phyloP scores from a whole-genome alignment of 2,888 invertebrate genomes.

The Eudemis profundana region DNA sequence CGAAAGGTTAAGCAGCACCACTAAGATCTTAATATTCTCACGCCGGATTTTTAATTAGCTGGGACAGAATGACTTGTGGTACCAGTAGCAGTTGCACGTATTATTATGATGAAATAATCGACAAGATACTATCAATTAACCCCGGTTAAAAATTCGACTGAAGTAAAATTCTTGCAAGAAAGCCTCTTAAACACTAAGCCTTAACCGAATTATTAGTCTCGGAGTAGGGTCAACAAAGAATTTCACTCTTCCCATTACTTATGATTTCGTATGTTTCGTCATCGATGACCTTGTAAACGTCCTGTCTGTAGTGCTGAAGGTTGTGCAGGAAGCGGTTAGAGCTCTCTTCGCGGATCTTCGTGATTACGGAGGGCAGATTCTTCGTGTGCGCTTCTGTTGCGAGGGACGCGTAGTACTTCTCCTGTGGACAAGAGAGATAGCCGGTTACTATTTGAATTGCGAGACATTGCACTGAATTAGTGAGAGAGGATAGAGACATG shows the following conservation, averaged over 20 bases:
- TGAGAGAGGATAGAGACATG: too few species aligned
- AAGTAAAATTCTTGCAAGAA: constrained; percentile 9
- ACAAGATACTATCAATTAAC: too few species aligned
- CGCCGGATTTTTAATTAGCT: too few species aligned
- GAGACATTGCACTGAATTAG: too few species aligned
- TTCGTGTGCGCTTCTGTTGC: constrained; percentile 86
- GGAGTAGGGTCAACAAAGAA: constrained; percentile 72
- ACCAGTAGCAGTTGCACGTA: too few species aligned
- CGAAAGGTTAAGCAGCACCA: too few species aligned
- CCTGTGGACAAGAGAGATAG: constrained; percentile 72
- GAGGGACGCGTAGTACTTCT: constrained; percentile 89
- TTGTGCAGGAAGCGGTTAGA: constrained; percentile 87
- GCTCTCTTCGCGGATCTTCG: constrained; percentile 89
- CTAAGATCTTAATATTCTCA: too few species aligned
- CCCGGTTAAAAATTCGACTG: neutral
- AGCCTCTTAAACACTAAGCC: constrained; percentile 10
- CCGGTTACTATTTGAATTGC: too few species aligned
- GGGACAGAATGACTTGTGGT: too few species aligned
- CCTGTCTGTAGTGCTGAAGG: constrained; percentile 87
- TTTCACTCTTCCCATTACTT: constrained; percentile 74
- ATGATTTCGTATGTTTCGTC: constrained; percentile 85
- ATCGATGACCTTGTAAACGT: constrained; percentile 88
- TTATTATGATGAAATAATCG: too few species aligned
- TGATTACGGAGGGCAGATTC: constrained; percentile 87
- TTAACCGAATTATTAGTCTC: constrained; percentile 32